Percentiles rank a stretch among this genome's conserved stretches.
These are phyloP conservation scores for Gobionotothen gibberifrons DNA, from an alignment of 2,797 vertebrate species.

Conservation along the genomic window DNA sequence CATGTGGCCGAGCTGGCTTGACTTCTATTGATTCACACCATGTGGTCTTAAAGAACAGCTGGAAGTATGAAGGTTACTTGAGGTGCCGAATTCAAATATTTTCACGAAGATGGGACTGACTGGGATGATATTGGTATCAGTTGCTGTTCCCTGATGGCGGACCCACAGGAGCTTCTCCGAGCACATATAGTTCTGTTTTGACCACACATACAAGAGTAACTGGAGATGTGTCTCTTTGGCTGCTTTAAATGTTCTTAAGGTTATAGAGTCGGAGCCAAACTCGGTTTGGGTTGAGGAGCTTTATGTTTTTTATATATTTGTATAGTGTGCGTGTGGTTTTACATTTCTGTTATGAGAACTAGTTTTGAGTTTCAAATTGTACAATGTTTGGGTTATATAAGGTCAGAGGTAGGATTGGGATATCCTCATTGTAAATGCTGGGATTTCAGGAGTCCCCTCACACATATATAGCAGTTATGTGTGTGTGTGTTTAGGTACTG, in stretches of 20 bases:
- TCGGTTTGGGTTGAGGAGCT: conserved; percentile 2
- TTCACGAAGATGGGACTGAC: too few relatives aligned
- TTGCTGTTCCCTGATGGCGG: conserved; percentile 2
- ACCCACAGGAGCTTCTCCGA: conserved; percentile 3
- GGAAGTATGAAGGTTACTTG: conserved; percentile 2
- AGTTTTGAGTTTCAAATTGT: not conserved
- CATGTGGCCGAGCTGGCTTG: not conserved
- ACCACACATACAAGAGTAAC: conserved; percentile 47
- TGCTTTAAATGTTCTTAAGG: conserved; percentile 34
- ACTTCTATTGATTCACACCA: conserved; percentile 9
- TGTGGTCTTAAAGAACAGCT: conserved; percentile 17
- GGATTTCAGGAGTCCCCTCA: not conserved
- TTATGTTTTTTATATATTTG: not conserved
- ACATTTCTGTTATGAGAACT: not conserved
- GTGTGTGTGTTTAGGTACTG: not conserved
- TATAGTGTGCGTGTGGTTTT: not conserved
- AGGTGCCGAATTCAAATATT: conserved; percentile 14
- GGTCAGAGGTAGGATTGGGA: not conserved
- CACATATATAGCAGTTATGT: not conserved
- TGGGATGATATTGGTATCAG: not conserved
- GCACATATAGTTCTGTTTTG: conserved; percentile 22
- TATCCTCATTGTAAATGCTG: not conserved
- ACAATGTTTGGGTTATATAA: not conserved
- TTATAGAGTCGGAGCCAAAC: conserved; percentile 5
- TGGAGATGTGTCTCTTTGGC: conserved; percentile 42